A percentile compares a stretch with the other conserved stretches of the same genome.
These are phyloP conservation scores for Pecten maximus DNA, from an alignment of 2,888 invertebrate genomes.

Conservation along the genomic window DNA sequence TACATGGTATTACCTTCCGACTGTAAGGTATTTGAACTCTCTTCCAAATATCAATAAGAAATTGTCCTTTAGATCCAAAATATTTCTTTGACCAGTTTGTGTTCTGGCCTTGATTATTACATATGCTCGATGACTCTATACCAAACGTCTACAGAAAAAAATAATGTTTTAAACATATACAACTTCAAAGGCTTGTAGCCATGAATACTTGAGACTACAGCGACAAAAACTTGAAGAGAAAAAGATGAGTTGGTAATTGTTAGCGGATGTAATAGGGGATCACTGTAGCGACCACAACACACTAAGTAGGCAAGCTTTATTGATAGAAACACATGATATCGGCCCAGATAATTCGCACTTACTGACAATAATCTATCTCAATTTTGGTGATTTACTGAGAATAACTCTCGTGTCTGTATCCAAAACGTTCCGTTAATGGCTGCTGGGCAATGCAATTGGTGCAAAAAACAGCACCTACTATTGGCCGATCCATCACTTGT, in stretches of 20 bases:
- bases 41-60: neutral
- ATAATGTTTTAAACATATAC: neutral
- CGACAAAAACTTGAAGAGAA: neutral
- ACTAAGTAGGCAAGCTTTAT: neutral
- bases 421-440: neutral
- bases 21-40: neutral
- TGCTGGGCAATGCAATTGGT: neutral
- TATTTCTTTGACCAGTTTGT: neutral
- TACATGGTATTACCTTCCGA: neutral
- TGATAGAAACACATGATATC: conserved; percentile 19
- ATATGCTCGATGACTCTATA: neutral
- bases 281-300: neutral
- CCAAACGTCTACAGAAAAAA: neutral
- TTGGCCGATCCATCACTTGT: too few relatives aligned
- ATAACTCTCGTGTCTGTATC: neutral
- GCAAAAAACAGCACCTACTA: neutral
- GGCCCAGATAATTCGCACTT: neutral
- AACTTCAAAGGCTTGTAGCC: neutral
- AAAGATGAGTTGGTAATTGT: neutral
- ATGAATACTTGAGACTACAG: neutral
- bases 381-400: neutral
- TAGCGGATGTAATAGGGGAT: neutral
- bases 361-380: conserved; percentile 17
- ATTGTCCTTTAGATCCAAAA: neutral
- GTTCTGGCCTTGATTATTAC: neutral